Evolutionary conservation across 2,797 vertebrate genomes (phyloP).

Genomic region (Holocentrus rufus): DNA sequence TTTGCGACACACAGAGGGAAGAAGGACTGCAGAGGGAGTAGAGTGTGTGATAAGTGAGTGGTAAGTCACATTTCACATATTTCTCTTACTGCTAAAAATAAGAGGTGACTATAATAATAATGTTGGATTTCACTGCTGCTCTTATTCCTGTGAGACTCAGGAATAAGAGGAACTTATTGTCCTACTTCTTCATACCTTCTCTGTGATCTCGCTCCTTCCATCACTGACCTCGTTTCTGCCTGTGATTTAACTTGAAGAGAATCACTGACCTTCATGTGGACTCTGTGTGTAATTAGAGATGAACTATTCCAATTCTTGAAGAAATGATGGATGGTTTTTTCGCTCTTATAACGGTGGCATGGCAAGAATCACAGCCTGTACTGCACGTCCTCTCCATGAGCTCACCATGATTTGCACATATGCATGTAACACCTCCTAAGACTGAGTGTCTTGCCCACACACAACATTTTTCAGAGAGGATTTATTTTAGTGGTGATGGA

Average conservation of each 20-base stretch:
- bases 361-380: no score
- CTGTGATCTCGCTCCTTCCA: not conserved
- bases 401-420: not conserved
- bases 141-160: no score
- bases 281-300: conserved; percentile 53
- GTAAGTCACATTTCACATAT: conserved; percentile 67
- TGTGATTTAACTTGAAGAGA: conserved; percentile 24
- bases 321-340: conserved; percentile 23
- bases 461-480: not conserved
- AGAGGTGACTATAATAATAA: not conserved
- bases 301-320: conserved; percentile 51
- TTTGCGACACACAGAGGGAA: conserved; percentile 60
- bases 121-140: no score
- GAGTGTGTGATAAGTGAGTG: conserved; percentile 58
- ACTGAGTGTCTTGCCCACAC: not conserved
- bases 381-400: not conserved
- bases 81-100: conserved; percentile 16
- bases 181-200: not conserved
- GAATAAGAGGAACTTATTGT: no score
- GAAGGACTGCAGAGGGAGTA: conserved; percentile 43
- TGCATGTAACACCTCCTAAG: not conserved
- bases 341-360: conserved; percentile 14
- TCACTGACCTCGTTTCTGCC: conserved; percentile 37
- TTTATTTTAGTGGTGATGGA: not conserved
- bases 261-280: conserved; percentile 13